Percentiles rank a stretch among this genome's conserved stretches.
Evolutionary conservation across 2,113 vertebrate species (phyloP).

Genomic region (Pimephales promelas): DNA sequence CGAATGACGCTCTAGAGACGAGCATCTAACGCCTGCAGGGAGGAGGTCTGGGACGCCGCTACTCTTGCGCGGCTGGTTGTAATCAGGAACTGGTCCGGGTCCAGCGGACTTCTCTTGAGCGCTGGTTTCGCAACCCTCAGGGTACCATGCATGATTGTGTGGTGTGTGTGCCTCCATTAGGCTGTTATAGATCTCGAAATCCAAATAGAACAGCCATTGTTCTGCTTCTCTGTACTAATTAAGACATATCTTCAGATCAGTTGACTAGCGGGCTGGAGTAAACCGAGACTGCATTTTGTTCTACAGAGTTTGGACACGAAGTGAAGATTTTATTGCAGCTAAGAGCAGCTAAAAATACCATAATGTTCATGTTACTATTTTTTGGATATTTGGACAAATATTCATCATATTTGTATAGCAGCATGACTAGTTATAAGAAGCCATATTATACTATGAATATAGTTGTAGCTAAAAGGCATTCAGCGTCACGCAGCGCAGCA

Average conservation of each 20-base stretch:
- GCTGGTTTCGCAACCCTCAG: constrained; percentile 56
- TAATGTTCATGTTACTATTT: neutral
- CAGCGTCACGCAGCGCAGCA: too few species aligned
- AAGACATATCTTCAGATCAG: constrained; percentile 43
- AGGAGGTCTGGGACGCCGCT: constrained; percentile 46
- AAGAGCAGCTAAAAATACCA: constrained; percentile 37
- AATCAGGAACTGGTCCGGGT: constrained; percentile 61
- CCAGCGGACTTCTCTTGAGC: constrained; percentile 55
- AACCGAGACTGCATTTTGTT: constrained; percentile 53
- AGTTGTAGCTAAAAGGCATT: too few species aligned
- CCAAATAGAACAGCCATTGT: constrained; percentile 54
- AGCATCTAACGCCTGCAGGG: neutral
- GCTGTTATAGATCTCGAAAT: constrained; percentile 40
- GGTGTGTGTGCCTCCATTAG: constrained; percentile 27
- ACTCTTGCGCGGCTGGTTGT: constrained; percentile 57
- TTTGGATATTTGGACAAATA: neutral
- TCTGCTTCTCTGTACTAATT: constrained; percentile 51
- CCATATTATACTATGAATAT: too few species aligned
- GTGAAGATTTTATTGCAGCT: constrained; percentile 2
- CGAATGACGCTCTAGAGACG: constrained; percentile 1
- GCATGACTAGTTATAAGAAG: too few species aligned
- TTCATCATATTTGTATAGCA: too few species aligned
- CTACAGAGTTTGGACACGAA: neutral
- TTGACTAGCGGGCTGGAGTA: constrained; percentile 20
- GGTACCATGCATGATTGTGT: constrained; percentile 35